phyloP scores from a whole-genome alignment of 2,888 invertebrate genomes.

The Cyclophora punctaria region DNA sequence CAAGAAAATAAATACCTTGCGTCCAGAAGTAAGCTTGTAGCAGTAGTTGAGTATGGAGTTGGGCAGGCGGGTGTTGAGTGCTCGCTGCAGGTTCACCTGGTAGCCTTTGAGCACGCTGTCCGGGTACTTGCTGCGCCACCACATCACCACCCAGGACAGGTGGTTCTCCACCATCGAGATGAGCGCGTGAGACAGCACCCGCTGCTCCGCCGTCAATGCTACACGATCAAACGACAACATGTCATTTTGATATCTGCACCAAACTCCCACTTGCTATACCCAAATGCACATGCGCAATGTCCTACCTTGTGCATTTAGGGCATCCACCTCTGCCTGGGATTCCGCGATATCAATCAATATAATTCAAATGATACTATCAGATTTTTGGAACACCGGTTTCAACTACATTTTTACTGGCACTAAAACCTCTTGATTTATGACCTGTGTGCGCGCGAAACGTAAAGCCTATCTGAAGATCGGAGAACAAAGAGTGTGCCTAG shows the following conservation, averaged over 20 bases:
- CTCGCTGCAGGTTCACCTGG: conserved; percentile 92
- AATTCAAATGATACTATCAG: no score
- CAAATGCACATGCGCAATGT: conserved; percentile 52
- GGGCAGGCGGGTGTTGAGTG: conserved; percentile 90
- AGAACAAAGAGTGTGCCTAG: no score
- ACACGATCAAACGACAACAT: conserved; percentile 13
- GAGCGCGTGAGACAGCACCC: conserved; percentile 92
- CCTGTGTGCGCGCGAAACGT: no score
- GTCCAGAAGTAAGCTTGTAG: conserved; percentile 90
- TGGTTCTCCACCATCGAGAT: conserved; percentile 97
- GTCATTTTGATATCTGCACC: conserved; percentile 12
- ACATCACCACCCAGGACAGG: conserved; percentile 91
- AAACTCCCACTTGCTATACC: not conserved
- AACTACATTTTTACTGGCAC: no score
- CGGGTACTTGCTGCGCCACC: conserved; percentile 95
- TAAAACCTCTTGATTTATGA: no score
- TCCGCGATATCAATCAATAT: no score
- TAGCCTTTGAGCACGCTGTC: conserved; percentile 92
- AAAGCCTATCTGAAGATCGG: no score
- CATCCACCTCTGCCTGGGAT: conserved; percentile 2
- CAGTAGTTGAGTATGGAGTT: conserved; percentile 91
- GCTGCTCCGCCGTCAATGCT: conserved; percentile 88
- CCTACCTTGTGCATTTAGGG: conserved; percentile 20
- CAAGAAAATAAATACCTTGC: conserved; percentile 77
- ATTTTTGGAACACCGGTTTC: no score